These are phyloP conservation scores for Paratrypauchen microcephalus DNA, from an alignment of 2,797 vertebrate genomes.

Conservation along the genomic window DNA sequence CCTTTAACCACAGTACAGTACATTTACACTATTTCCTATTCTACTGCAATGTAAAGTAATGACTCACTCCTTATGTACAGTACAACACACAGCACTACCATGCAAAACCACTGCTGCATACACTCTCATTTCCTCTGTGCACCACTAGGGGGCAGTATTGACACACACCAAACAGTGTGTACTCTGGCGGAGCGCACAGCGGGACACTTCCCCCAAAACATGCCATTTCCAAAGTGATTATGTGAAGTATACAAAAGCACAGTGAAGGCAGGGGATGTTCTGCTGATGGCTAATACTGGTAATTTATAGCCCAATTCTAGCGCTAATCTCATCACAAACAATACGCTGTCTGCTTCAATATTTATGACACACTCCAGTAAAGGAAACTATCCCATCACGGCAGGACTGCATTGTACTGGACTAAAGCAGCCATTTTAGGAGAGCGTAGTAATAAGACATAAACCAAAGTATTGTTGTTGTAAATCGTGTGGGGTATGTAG, in stretches of 20 bases:
- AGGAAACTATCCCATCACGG: conserved; percentile 20
- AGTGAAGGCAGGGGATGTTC: conserved; percentile 21
- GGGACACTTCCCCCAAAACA: conserved; percentile 36
- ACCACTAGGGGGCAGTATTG: conserved; percentile 73
- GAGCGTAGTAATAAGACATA: conserved; percentile 36
- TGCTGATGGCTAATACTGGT: conserved; percentile 29
- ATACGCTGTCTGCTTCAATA: conserved; percentile 22
- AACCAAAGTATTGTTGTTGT: conserved; percentile 54
- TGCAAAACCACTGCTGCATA: background rate
- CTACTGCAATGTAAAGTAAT: background rate
- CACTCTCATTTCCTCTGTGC: conserved; percentile 13
- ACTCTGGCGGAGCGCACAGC: conserved; percentile 26
- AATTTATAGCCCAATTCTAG: conserved; percentile 42
- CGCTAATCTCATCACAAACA: conserved; percentile 35
- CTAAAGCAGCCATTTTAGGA: conserved; percentile 18
- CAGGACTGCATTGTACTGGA: conserved; percentile 11
- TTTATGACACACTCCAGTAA: conserved; percentile 35
- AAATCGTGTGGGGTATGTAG: conserved; percentile 17
- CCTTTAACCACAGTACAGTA: no score
- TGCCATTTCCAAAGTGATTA: conserved; percentile 39
- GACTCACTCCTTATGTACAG: background rate
- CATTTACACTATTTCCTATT: background rate
- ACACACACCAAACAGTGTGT: conserved; percentile 33
- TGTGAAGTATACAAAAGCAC: conserved; percentile 37
- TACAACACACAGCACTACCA: background rate